Conservation (phyloP, 1,140 invertebrate species). For the silkworm (Bombyx mori) region ASM3026992v2 NC_085110.1:7193501-7194000, state of each 20-base stretch:
- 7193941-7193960: too few relatives aligned
- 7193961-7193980: too few relatives aligned
- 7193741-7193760: slow-evolving; percentile 64
- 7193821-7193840: slow-evolving; percentile 42
- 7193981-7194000: too few relatives aligned
- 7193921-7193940: too few relatives aligned
- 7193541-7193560: slow-evolving; percentile 47
- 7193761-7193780: slow-evolving; percentile 42
- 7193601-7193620: slow-evolving; percentile 70
- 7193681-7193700: slow-evolving; percentile 54
- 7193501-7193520: slow-evolving; percentile 37
- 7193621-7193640: slow-evolving; percentile 68
- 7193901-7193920: background rate
- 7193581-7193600: slow-evolving; percentile 41
- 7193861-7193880: slow-evolving; percentile 18
- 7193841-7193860: slow-evolving; percentile 15
- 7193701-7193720: slow-evolving; percentile 59
- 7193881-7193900: slow-evolving; percentile 14
- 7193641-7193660: slow-evolving; percentile 72
- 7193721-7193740: slow-evolving; percentile 59
- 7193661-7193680: slow-evolving; percentile 56
- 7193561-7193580: slow-evolving; percentile 57
- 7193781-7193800: slow-evolving; percentile 54
- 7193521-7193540: slow-evolving; percentile 67
- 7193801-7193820: slow-evolving; percentile 49